phyloP scores from a whole-genome alignment of 2,113 vertebrate genomes.

The Leptocoma aspasia region DNA sequence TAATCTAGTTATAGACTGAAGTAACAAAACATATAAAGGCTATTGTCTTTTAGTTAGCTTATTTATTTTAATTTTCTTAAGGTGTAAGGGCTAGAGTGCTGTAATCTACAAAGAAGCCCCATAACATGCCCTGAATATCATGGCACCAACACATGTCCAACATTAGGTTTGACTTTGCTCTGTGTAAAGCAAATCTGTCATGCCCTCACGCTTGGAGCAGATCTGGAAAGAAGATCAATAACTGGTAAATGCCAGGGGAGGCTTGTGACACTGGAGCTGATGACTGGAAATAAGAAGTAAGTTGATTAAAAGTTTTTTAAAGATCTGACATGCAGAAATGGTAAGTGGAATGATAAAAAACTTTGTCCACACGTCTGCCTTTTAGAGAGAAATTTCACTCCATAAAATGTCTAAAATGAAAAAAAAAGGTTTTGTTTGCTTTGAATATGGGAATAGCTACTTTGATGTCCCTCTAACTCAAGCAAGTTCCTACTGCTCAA shows the following conservation, averaged over 20 bases:
- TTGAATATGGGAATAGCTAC: background rate
- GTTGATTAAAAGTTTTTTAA: background rate
- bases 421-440: conserved; percentile 22
- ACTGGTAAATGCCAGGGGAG: background rate
- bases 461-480: conserved; percentile 50
- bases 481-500: conserved; percentile 9
- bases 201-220: background rate
- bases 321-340: background rate
- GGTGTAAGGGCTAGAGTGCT: background rate
- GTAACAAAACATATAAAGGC: background rate
- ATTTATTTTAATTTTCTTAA: background rate
- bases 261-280: background rate
- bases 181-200: background rate
- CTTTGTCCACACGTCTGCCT: background rate
- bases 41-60: background rate
- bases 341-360: background rate
- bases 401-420: background rate
- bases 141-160: background rate
- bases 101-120: background rate
- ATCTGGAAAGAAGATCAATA: background rate
- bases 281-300: background rate
- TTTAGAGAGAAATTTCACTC: background rate
- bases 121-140: background rate
- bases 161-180: background rate
- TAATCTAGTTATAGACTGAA: background rate